phyloP scores from a whole-genome alignment of 2,113 vertebrate genomes.

The Tenebrosternarchus preto region DNA sequence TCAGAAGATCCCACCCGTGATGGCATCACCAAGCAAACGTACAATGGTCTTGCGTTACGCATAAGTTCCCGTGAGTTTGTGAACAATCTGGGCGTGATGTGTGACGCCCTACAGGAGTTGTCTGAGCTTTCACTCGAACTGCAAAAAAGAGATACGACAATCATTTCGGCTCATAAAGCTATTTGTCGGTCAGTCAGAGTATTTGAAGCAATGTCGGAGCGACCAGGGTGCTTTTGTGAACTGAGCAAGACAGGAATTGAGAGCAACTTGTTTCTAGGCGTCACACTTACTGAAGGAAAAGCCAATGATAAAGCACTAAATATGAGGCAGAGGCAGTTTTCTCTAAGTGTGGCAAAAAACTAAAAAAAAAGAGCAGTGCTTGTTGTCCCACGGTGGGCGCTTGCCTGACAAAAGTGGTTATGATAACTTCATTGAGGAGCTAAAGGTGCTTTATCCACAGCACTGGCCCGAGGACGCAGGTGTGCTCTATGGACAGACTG shows the following conservation, averaged over 20 bases:
- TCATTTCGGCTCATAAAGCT: slow-evolving; percentile 12
- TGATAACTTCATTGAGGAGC: slow-evolving; percentile 8
- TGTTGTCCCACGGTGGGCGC: not conserved
- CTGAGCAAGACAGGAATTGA: slow-evolving; percentile 35
- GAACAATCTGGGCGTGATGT: slow-evolving; percentile 29
- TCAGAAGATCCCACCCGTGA: slow-evolving; percentile 13
- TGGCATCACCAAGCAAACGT: slow-evolving; percentile 9
- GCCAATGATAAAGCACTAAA: slow-evolving; percentile 29
- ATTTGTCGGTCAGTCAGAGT: slow-evolving; percentile 8
- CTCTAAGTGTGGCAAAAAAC: slow-evolving; percentile 3
- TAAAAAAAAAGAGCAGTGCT: not conserved
- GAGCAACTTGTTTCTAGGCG: slow-evolving; percentile 53
- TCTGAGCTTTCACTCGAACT: slow-evolving; percentile 4
- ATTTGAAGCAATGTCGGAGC: slow-evolving; percentile 29
- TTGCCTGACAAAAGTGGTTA: slow-evolving; percentile 21
- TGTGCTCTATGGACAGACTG: slow-evolving; percentile 16
- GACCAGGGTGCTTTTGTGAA: not conserved
- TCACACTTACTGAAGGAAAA: slow-evolving; percentile 25
- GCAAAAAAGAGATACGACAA: slow-evolving; percentile 20
- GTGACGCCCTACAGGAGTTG: slow-evolving; percentile 28
- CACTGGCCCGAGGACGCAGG: slow-evolving; percentile 12
- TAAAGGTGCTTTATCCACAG: slow-evolving; percentile 28
- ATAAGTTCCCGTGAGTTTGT: slow-evolving; percentile 27
- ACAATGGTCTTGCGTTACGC: slow-evolving; percentile 11
- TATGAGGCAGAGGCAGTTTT: no score